Evolutionary conservation across 2,797 vertebrate genomes (phyloP).

Genomic region (Pelochelys cantorii): DNA sequence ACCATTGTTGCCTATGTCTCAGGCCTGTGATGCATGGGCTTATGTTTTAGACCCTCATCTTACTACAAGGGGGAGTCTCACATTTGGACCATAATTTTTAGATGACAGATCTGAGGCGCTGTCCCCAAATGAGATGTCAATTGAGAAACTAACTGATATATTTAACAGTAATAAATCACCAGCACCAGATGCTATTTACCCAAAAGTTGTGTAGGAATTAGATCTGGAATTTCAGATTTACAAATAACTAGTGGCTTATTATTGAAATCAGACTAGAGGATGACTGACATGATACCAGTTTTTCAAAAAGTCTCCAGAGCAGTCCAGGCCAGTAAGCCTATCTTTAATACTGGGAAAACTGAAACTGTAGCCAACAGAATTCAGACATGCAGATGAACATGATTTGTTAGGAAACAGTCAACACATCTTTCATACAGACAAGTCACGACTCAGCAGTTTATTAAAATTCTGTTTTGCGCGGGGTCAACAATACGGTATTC

Average conservation of each 20-base stretch:
- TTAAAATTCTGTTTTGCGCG: not conserved
- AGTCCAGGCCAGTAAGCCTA: not conserved
- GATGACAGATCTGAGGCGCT: not conserved
- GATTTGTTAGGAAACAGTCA: not conserved
- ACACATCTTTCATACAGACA: not conserved
- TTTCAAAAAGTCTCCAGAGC: not conserved
- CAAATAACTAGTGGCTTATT: not conserved
- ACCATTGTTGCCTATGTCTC: no score
- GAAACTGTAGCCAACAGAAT: not conserved
- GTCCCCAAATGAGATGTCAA: not conserved
- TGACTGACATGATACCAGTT: not conserved
- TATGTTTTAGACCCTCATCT: no score
- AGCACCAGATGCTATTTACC: not conserved
- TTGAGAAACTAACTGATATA: not conserved
- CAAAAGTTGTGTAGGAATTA: not conserved
- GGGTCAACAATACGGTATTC: not conserved
- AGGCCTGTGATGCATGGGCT: no score
- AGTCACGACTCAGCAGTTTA: not conserved
- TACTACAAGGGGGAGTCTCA: no score
- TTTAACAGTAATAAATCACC: not conserved
- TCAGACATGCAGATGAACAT: not conserved
- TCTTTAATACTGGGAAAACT: not conserved
- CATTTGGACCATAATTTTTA: not conserved
- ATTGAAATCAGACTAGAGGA: not conserved
- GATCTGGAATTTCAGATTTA: no score